Base-by-base conservation (phyloP, 2,797 vertebrate genomes). In the Phrynocephalus vlangalii region DNA sequence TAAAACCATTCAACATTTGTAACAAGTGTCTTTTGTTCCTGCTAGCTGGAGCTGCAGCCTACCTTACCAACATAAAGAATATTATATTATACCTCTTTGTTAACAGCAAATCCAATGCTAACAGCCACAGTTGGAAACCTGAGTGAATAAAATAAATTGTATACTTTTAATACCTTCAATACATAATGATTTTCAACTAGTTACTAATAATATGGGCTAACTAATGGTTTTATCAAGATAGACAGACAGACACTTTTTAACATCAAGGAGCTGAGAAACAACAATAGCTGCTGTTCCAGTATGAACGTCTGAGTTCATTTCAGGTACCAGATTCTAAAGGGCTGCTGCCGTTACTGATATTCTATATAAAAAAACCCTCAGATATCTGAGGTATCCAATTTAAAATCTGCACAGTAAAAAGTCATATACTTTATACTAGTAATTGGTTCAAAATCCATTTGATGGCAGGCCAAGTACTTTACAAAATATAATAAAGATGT, bases 81-180 rank as follows among this genome's bases (percentile, higher is more conserved):
- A 94, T 88, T 66, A 90, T 86, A 81, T 88, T 92, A 68, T 97
- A 98, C 98, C 97, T 98, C 97, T 96, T 96, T 97, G 90, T 97
- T 97, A 92, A 98, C 97, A 88, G 98, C 97, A 96, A 98, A 98
- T 88, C 97, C 98, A 93, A 98, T 98, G 97, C 98, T 98, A 70
- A 98, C 98, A 2, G 98, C 98, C 93, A 98, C 98, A 30, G 97
- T 97, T 30, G 98, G 98, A 93, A 98, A 98, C 92, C 98, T 98
- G 96, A 52, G 87, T 91, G 95, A 88, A 92, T 91, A 52, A 92
- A 90, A 94, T 20, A 0, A 86, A 33, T 22, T 87, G 24, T 60
- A 84, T 0, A 79, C 48, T 30, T 83, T 76, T 75, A 90, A 79
- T 88, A 88, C 8, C 48, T 10, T 88, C 73, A 48, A 5, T 33